Percentiles rank a stretch among this genome's conserved stretches.
Evolutionary conservation across 37 sponge, comb jelly and placozoan species (phyloP).

Genomic region (Cliona cf. orientalis): DNA sequence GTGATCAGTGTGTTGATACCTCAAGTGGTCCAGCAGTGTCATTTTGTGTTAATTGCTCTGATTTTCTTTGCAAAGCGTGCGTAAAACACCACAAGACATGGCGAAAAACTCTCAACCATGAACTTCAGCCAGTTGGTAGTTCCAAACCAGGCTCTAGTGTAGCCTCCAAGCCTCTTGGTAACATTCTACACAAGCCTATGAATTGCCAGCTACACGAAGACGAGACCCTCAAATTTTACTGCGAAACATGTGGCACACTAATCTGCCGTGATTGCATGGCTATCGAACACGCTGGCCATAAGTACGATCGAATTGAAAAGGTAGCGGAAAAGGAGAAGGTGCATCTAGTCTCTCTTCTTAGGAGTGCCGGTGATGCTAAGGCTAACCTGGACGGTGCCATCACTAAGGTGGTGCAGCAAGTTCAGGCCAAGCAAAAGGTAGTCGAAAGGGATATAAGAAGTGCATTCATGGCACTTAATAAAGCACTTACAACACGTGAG

Average conservation of each 20-base stretch:
- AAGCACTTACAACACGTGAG: slow-evolving; percentile 8
- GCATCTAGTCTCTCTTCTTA: not conserved
- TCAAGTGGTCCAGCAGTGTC: slow-evolving; percentile 26
- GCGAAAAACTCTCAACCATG: slow-evolving; percentile 28
- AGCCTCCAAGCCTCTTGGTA: not conserved
- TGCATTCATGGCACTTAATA: not conserved
- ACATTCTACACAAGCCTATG: slow-evolving; percentile 15
- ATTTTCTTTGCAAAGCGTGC: slow-evolving; percentile 51
- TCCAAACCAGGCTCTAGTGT: not conserved
- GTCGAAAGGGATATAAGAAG: slow-evolving; percentile 6
- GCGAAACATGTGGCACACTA: slow-evolving; percentile 12
- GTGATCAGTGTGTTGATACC: slow-evolving; percentile 31
- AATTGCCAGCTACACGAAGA: slow-evolving; percentile 10
- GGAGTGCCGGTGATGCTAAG: not conserved
- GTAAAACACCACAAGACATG: slow-evolving; percentile 19
- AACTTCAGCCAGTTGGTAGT: slow-evolving; percentile 12
- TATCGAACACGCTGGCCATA: slow-evolving; percentile 18
- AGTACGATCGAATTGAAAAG: slow-evolving; percentile 22
- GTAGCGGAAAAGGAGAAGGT: slow-evolving; percentile 18
- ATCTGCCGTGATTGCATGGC: slow-evolving; percentile 43
- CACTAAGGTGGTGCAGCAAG: slow-evolving; percentile 8
- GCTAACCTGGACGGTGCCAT: slow-evolving; percentile 22
- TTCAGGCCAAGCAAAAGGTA: slow-evolving; percentile 12
- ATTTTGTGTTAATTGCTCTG: slow-evolving; percentile 44
- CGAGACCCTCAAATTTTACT: slow-evolving; percentile 33